Percentiles rank a stretch among this genome's conserved stretches.
Evolutionary conservation across 2,113 vertebrate species (phyloP).

Genomic region (Ia io): DNA sequence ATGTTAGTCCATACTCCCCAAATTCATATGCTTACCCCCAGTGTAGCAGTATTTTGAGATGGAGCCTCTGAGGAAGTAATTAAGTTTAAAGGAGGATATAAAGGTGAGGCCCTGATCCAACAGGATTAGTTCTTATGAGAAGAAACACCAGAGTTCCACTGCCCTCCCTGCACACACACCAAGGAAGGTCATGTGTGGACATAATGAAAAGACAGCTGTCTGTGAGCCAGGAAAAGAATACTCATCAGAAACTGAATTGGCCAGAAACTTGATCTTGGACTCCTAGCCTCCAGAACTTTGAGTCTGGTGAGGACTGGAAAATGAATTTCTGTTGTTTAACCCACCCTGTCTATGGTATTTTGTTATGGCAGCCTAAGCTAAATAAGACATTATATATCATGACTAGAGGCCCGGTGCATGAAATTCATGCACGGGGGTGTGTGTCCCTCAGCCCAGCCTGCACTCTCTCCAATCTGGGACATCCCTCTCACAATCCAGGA

Average conservation of each 20-base stretch:
- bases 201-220: background rate
- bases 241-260: background rate
- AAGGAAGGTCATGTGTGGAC: background rate
- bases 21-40: background rate
- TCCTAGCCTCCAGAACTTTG: background rate
- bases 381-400: background rate
- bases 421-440: too few species aligned
- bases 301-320: background rate
- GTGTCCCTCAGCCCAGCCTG: too few species aligned
- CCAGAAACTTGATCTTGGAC: background rate
- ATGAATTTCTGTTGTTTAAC: background rate
- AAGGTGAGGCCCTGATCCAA: background rate
- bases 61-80: background rate
- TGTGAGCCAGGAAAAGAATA: background rate
- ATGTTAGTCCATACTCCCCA: background rate
- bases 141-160: background rate
- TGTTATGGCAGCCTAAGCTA: background rate
- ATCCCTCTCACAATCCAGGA: too few species aligned
- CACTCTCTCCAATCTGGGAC: too few species aligned
- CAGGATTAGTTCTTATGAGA: background rate
- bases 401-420: too few species aligned
- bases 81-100: background rate
- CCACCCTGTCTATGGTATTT: background rate
- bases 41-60: background rate
- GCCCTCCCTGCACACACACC: background rate